Conservation (phyloP, 2,888 invertebrate species). For the Sipunculus nudus region DNA sequence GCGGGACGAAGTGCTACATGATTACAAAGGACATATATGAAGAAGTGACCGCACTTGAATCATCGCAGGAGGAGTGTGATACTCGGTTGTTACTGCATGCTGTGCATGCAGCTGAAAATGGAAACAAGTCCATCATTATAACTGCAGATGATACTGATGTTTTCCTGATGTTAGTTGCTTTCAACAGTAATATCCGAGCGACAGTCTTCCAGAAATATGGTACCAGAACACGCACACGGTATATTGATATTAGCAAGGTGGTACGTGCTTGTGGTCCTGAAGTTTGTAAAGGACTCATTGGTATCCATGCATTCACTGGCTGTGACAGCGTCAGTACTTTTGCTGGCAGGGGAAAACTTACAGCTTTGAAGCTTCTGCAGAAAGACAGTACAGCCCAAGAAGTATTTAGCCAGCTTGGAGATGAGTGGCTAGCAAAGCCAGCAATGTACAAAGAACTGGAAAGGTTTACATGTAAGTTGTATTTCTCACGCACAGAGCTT, state of each 20-base stretch:
- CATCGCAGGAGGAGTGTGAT: slow-evolving; percentile 37
- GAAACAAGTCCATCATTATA: slow-evolving; percentile 24
- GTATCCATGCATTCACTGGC: slow-evolving; percentile 8
- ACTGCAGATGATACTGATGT: slow-evolving; percentile 36
- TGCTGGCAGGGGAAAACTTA: not conserved
- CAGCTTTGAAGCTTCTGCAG: not conserved
- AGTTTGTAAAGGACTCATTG: slow-evolving; percentile 4
- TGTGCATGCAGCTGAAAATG: slow-evolving; percentile 29
- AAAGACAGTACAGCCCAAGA: not conserved
- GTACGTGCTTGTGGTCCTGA: slow-evolving; percentile 18
- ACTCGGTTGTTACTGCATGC: slow-evolving; percentile 34
- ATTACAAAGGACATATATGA: slow-evolving; percentile 12
- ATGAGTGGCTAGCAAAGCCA: not conserved
- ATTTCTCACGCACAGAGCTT: not conserved
- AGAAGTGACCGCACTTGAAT: slow-evolving; percentile 22
- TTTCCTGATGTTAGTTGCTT: slow-evolving; percentile 27
- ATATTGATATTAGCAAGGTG: slow-evolving; percentile 24
- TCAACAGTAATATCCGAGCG: slow-evolving; percentile 9
- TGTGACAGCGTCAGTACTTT: slow-evolving; percentile 9
- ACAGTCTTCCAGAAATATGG: slow-evolving; percentile 25
- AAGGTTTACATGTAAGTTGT: slow-evolving; percentile 1
- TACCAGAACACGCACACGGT: slow-evolving; percentile 12
- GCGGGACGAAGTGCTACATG: slow-evolving; percentile 24
- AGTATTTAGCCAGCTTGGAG: not conserved
- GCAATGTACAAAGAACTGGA: slow-evolving; percentile 4